Percentiles rank a stretch among this genome's conserved stretches.
phyloP scores from a whole-genome alignment of 2,797 vertebrate species.

The Myotis vivesi region DNA sequence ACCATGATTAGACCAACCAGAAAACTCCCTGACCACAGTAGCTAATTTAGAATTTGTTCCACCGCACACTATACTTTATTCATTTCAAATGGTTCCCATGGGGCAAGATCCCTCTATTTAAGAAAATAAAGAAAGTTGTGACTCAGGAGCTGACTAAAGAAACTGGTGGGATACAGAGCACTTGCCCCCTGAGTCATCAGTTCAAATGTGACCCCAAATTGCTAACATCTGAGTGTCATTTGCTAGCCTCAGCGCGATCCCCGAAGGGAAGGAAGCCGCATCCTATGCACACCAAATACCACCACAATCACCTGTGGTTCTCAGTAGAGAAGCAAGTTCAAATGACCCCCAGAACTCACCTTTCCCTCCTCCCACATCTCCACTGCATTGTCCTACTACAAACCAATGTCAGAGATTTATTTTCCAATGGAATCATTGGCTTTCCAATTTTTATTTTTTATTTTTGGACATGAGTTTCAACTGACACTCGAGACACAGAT shows the following conservation, averaged over 20 bases:
- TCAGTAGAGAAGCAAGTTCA: background rate
- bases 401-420: background rate
- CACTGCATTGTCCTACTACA: background rate
- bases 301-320: conserved; percentile 18
- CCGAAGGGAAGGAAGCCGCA: conserved; percentile 53
- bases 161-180: conserved; percentile 30
- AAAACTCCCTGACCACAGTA: conserved; percentile 19
- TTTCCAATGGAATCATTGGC: background rate
- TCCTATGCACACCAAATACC: conserved; percentile 9
- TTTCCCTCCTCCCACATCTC: background rate
- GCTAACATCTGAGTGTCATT: conserved; percentile 70
- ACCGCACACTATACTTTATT: conserved; percentile 60
- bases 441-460: background rate
- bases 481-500: background rate
- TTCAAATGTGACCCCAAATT: conserved; percentile 76
- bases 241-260: conserved; percentile 58
- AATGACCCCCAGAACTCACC: background rate
- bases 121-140: conserved; percentile 67
- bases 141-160: conserved; percentile 67
- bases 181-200: conserved; percentile 69
- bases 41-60: conserved; percentile 51
- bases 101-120: conserved; percentile 57
- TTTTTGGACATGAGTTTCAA: background rate
- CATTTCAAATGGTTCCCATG: conserved; percentile 55
- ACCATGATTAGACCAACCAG: conserved; percentile 36